Evolutionary conservation across 2,888 invertebrate genomes (phyloP).

Genomic region (Agrochola lychnidis): DNA sequence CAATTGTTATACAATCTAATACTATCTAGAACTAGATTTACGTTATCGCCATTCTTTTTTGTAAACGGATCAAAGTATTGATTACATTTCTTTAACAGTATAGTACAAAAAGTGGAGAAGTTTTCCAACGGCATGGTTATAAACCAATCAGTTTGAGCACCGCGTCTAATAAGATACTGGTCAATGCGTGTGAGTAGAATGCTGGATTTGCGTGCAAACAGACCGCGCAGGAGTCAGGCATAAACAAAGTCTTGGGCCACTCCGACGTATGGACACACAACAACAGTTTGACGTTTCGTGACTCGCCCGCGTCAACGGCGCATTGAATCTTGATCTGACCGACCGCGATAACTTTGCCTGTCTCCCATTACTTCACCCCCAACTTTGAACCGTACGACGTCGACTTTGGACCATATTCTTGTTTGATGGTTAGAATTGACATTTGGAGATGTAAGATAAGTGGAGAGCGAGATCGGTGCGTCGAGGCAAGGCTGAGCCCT

Average conservation of each 20-base stretch:
- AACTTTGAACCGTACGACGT: conserved; percentile 63
- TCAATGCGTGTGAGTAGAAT: conserved; percentile 46
- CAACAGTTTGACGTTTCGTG: conserved; percentile 79
- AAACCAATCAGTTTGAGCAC: conserved; percentile 44
- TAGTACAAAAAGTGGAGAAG: conserved; percentile 16
- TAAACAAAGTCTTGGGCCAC: conserved; percentile 38
- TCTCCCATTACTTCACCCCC: conserved; percentile 39
- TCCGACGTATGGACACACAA: conserved; percentile 64
- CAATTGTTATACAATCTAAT: conserved; percentile 14
- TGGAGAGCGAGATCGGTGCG: conserved; percentile 74
- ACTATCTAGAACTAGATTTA: conserved; percentile 17
- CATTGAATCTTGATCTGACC: conserved; percentile 82
- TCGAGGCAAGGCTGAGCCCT: conserved; percentile 74
- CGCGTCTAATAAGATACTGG: conserved; percentile 36
- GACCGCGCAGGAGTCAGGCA: conserved; percentile 17
- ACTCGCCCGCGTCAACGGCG: conserved; percentile 81
- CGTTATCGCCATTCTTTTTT: conserved; percentile 29
- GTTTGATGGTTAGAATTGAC: conserved; percentile 48
- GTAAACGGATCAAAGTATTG: conserved; percentile 19
- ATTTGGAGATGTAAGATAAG: conserved; percentile 71
- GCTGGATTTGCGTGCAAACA: conserved; percentile 39
- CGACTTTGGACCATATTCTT: conserved; percentile 52
- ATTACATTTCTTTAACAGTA: conserved; percentile 7
- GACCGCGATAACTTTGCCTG: conserved; percentile 68
- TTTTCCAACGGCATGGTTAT: conserved; percentile 35